Evolutionary conservation across 2,113 vertebrate species (phyloP).

Genomic region (Corythornis madagascariensis): DNA sequence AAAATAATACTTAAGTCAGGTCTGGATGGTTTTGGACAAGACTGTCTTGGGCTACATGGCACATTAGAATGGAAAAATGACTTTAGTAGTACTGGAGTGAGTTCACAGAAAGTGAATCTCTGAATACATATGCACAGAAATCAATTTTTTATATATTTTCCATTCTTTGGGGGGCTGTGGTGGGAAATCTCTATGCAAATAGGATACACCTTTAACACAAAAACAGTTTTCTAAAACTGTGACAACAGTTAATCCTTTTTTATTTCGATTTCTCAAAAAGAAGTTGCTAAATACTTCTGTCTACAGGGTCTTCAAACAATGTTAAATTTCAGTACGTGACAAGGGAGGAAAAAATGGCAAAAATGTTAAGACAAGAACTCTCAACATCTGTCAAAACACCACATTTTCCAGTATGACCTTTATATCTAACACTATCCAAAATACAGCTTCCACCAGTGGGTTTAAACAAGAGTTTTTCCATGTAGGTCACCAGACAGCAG

Average conservation of each 20-base stretch:
- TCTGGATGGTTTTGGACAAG: background rate
- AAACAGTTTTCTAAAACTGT: background rate
- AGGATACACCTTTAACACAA: background rate
- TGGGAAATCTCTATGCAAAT: background rate
- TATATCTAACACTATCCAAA: background rate
- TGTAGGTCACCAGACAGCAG: background rate
- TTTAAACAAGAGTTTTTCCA: background rate
- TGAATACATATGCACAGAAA: background rate
- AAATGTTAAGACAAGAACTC: background rate
- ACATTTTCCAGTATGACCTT: background rate
- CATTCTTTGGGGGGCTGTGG: background rate
- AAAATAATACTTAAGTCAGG: background rate
- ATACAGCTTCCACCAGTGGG: background rate
- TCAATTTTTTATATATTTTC: conserved; percentile 28
- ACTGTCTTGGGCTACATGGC: background rate
- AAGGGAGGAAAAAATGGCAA: background rate
- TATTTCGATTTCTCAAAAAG: background rate
- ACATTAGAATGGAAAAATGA: background rate
- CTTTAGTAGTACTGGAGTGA: background rate
- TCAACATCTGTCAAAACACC: background rate
- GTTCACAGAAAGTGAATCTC: conserved; percentile 10
- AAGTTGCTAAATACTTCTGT: background rate
- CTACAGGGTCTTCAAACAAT: background rate
- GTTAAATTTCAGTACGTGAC: background rate
- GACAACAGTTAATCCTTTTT: background rate